phyloP scores from a whole-genome alignment of 2,113 vertebrate genomes.

The Piaya cayana region DNA sequence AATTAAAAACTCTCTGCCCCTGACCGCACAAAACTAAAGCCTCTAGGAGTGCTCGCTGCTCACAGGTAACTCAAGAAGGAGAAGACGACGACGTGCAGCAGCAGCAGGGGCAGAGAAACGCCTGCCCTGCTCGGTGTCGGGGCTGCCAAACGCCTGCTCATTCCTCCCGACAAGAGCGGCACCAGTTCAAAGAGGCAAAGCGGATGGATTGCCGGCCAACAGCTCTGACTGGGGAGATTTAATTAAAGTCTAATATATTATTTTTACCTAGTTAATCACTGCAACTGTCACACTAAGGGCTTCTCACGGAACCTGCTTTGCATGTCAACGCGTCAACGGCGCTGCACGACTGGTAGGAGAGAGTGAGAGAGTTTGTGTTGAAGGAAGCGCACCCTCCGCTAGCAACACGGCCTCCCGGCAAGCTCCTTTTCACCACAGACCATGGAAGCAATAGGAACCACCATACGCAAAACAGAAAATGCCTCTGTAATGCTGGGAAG shows the following conservation, averaged over 20 bases:
- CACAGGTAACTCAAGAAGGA: background rate
- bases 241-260: background rate
- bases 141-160: background rate
- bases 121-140: background rate
- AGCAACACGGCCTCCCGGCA: background rate
- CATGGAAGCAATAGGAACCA: background rate
- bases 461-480: background rate
- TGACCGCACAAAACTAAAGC: background rate
- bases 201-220: background rate
- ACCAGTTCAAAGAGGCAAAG: background rate
- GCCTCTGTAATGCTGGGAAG: background rate
- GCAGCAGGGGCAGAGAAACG: background rate
- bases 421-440: background rate
- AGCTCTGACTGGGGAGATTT: background rate
- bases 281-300: background rate
- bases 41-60: background rate
- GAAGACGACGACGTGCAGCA: background rate
- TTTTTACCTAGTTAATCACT: slow-evolving; percentile 29
- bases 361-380: background rate
- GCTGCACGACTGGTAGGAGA: background rate
- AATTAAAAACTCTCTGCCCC: background rate
- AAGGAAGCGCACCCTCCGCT: background rate
- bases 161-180: background rate
- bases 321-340: background rate
- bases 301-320: background rate